phyloP scores from a whole-genome alignment of 2,797 vertebrate species.

The Neostethus bicornis region DNA sequence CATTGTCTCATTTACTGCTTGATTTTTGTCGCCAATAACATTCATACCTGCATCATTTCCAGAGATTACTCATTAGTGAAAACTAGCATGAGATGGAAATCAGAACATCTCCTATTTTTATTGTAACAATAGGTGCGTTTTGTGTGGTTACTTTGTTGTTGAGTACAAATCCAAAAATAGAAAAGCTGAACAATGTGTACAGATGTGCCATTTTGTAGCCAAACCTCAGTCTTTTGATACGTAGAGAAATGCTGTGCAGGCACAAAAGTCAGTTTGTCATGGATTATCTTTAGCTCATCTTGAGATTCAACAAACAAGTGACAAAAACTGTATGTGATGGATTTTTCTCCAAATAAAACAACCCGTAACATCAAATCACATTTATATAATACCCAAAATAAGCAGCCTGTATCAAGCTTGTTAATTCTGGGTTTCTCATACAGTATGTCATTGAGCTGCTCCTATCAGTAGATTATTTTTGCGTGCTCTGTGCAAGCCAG shows the following conservation, averaged over 20 bases:
- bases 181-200: not conserved
- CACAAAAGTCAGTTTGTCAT: constrained; percentile 3
- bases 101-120: not conserved
- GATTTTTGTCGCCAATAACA: not conserved
- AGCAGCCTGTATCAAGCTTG: constrained; percentile 6
- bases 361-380: not conserved
- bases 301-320: constrained; percentile 16
- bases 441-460: constrained; percentile 20
- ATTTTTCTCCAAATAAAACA: constrained; percentile 1
- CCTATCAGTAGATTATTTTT: constrained; percentile 47
- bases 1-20: not conserved
- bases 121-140: not conserved
- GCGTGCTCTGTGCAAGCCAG: constrained; percentile 19
- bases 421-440: constrained; percentile 25
- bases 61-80: constrained; percentile 5
- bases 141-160: constrained; percentile 1
- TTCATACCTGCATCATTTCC: not conserved
- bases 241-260: not conserved
- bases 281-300: constrained; percentile 32
- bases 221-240: not conserved
- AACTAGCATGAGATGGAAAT: not conserved
- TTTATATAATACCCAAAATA: constrained; percentile 14
- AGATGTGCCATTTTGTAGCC: not conserved
- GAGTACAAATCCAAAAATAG: not conserved
- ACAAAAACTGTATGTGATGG: constrained; percentile 3